Evolutionary conservation across 2,113 vertebrate genomes (phyloP).

Genomic region (Xerus inauris): DNA sequence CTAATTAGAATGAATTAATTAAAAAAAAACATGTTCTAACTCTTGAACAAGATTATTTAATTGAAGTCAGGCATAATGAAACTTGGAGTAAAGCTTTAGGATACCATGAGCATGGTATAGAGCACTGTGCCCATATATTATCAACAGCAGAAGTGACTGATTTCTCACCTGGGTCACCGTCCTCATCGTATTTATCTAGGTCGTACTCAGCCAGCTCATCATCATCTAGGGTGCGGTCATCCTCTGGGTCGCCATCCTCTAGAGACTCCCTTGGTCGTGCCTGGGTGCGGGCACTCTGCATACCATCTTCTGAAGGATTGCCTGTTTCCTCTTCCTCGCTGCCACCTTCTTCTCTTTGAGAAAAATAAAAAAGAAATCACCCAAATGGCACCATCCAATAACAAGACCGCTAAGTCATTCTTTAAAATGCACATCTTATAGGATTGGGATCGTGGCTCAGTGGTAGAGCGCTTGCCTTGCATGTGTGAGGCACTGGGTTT

Average conservation of each 20-base stretch:
- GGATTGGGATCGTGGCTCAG: too few species aligned
- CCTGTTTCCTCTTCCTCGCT: conserved; percentile 86
- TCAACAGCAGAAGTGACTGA: neutral
- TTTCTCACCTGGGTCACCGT: conserved; percentile 86
- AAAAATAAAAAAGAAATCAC: neutral
- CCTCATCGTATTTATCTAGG: conserved; percentile 94
- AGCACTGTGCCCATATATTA: too few species aligned
- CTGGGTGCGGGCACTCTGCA: neutral
- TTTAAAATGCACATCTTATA: neutral
- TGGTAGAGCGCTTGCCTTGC: too few species aligned
- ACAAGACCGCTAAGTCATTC: neutral
- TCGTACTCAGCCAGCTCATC: conserved; percentile 93
- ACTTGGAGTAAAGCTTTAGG: neutral
- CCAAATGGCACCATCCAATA: neutral
- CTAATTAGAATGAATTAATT: too few species aligned
- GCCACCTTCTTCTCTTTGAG: conserved; percentile 80
- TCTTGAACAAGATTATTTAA: neutral
- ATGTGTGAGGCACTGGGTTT: too few species aligned
- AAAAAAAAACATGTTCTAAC: too few species aligned
- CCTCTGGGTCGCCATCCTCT: conserved; percentile 70
- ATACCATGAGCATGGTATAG: neutral
- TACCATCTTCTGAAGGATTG: conserved; percentile 37
- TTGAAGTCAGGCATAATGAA: neutral
- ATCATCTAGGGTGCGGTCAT: conserved; percentile 59
- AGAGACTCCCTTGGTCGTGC: conserved; percentile 33